A percentile compares a stretch with the other conserved stretches of the same genome.
phyloP scores from a whole-genome alignment of 2,888 invertebrate genomes.

The Scaptomyza polygonia region DNA sequence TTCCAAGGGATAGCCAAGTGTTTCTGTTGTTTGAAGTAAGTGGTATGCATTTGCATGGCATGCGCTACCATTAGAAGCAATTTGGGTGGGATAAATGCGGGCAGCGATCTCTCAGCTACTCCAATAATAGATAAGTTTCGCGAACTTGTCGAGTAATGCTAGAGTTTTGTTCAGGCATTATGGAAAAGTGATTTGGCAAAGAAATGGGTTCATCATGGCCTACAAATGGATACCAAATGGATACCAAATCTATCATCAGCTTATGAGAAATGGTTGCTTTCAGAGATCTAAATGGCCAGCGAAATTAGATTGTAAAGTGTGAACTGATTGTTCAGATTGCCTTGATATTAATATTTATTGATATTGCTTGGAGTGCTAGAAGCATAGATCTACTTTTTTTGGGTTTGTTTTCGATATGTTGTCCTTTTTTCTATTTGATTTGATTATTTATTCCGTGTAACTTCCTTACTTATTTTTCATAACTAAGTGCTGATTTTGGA shows the following conservation, averaged over 20 bases:
- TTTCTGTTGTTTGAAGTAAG: constrained; percentile 65
- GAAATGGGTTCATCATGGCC: constrained; percentile 36
- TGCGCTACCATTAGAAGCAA: constrained; percentile 77
- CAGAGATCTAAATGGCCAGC: constrained; percentile 9
- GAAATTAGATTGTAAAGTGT: constrained; percentile 29
- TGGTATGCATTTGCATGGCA: constrained; percentile 75
- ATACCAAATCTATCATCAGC: constrained; percentile 24
- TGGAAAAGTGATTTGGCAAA: constrained; percentile 22
- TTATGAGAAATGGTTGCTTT: constrained; percentile 24
- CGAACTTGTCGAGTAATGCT: constrained; percentile 19
- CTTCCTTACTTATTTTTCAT: too few species aligned
- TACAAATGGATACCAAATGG: constrained; percentile 11
- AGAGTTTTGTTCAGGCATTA: constrained; percentile 1
- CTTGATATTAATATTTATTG: not conserved
- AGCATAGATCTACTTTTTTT: too few species aligned
- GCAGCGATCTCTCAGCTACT: constrained; percentile 30
- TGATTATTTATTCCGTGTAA: too few species aligned
- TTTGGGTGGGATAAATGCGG: constrained; percentile 72
- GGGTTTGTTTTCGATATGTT: not conserved
- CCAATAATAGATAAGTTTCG: constrained; percentile 48
- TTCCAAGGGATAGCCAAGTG: constrained; percentile 66
- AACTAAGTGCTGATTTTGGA: too few species aligned
- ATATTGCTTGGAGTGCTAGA: not conserved
- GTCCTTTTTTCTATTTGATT: not conserved
- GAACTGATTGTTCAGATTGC: constrained; percentile 5